phyloP scores from a whole-genome alignment of 53 echinoderm and acorn worm genomes.

The Zoroaster sp. region DNA sequence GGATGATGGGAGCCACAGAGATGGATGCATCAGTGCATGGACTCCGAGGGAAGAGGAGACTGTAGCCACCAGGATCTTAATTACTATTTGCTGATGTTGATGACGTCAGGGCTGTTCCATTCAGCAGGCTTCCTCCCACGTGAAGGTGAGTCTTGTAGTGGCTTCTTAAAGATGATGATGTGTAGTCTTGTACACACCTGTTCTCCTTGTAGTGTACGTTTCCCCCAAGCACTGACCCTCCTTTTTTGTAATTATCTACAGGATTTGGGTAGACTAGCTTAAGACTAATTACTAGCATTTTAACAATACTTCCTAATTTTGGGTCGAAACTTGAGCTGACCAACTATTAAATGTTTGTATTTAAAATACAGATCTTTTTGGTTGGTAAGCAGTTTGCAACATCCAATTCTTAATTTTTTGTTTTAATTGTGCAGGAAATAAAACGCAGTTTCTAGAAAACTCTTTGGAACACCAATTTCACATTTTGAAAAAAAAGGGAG shows the following conservation, averaged over 20 bases:
- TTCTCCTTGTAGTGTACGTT: neutral
- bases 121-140: neutral
- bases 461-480: too few relatives aligned
- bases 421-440: too few relatives aligned
- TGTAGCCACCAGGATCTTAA: constrained; percentile 2
- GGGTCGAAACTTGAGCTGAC: too few relatives aligned
- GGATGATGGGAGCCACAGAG: neutral
- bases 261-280: neutral
- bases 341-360: too few relatives aligned
- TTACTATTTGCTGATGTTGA: constrained; percentile 35
- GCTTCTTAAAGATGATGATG: neutral
- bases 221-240: neutral
- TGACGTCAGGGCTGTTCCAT: constrained; percentile 42
- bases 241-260: too few relatives aligned
- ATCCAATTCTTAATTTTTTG: too few relatives aligned
- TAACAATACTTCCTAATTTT: too few relatives aligned
- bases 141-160: constrained; percentile 31
- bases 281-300: neutral
- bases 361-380: too few relatives aligned
- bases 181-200: neutral
- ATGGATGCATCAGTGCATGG: neutral
- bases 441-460: too few relatives aligned
- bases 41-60: neutral
- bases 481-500: too few relatives aligned
- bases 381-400: too few relatives aligned